Percentiles rank a stretch among this genome's conserved stretches.
Conservation (phyloP, 2,113 vertebrate genomes). For the Equus quagga region DNA sequence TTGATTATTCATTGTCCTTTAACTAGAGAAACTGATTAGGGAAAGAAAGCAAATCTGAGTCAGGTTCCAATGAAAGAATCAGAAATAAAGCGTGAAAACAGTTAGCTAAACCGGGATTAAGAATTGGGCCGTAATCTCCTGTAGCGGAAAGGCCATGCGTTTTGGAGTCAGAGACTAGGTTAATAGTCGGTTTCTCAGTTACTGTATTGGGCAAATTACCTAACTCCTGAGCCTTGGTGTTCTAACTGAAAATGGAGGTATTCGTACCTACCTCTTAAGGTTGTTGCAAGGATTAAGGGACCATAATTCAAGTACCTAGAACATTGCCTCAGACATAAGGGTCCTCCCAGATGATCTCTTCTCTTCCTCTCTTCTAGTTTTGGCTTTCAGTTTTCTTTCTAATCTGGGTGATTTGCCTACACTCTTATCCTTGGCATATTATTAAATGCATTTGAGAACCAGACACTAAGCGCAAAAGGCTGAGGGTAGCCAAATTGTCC, state of each 20-base stretch:
- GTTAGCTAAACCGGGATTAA: not conserved
- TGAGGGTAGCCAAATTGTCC: not conserved
- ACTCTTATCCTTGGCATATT: not conserved
- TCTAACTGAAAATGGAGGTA: constrained; percentile 28
- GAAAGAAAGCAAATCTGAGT: constrained; percentile 44
- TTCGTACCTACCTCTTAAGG: not conserved
- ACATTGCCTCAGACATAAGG: not conserved
- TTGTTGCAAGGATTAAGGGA: not conserved
- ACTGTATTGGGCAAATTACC: constrained; percentile 2
- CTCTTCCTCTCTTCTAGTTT: not conserved
- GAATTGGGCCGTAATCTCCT: not conserved
- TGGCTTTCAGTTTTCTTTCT: constrained; percentile 34
- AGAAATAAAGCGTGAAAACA: constrained; percentile 43
- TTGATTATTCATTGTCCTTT: constrained; percentile 41
- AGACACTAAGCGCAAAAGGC: not conserved
- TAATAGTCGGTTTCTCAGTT: constrained; percentile 35
- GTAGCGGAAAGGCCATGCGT: not conserved
- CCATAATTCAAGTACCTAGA: not conserved
- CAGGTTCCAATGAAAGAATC: not conserved
- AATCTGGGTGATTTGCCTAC: not conserved
- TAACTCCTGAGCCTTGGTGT: constrained; percentile 40
- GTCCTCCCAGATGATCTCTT: not conserved
- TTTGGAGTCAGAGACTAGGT: constrained; percentile 21
- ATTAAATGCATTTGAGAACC: constrained; percentile 19
- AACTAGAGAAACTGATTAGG: constrained; percentile 17